Conservation (phyloP, 2,797 vertebrate species). For the Danio tinwini region DNA sequence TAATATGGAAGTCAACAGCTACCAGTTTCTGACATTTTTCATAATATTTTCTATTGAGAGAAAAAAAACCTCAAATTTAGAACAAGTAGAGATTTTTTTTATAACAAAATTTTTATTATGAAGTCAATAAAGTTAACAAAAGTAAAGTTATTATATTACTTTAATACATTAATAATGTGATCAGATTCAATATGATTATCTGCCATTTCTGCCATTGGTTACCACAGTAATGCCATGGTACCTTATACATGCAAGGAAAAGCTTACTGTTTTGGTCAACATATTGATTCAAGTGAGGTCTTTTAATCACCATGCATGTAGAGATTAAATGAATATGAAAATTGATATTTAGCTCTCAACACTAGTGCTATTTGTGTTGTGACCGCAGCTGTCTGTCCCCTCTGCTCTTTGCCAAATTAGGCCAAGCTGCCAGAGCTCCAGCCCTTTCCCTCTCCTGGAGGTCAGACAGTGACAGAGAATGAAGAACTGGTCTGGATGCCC, state of each 20-base stretch:
- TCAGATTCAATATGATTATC: no score
- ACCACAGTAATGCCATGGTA: no score
- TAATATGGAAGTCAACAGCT: no score
- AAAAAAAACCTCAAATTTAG: no score
- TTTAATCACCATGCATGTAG: constrained; percentile 52
- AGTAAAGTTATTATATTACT: no score
- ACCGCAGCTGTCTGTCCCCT: constrained; percentile 70
- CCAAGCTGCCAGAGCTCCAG: constrained; percentile 97
- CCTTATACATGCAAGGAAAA: neutral
- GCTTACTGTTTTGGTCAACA: constrained; percentile 3
- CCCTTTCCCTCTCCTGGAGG: constrained; percentile 93
- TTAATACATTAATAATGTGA: no score
- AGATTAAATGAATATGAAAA: constrained; percentile 70
- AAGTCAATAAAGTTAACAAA: no score
- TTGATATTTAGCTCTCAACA: constrained; percentile 67
- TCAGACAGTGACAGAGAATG: constrained; percentile 93
- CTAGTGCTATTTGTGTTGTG: constrained; percentile 75
- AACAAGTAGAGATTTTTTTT: no score
- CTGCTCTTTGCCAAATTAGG: constrained; percentile 79
- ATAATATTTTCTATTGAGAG: no score
- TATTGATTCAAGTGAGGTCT: constrained; percentile 22
- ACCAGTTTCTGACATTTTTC: no score
- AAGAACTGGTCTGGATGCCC: constrained; percentile 98
- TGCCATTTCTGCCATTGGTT: no score
- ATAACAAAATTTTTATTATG: no score